These are phyloP conservation scores for Onychorhynchus coronatus DNA, from an alignment of 2,113 vertebrate genomes.

Conservation along the genomic window DNA sequence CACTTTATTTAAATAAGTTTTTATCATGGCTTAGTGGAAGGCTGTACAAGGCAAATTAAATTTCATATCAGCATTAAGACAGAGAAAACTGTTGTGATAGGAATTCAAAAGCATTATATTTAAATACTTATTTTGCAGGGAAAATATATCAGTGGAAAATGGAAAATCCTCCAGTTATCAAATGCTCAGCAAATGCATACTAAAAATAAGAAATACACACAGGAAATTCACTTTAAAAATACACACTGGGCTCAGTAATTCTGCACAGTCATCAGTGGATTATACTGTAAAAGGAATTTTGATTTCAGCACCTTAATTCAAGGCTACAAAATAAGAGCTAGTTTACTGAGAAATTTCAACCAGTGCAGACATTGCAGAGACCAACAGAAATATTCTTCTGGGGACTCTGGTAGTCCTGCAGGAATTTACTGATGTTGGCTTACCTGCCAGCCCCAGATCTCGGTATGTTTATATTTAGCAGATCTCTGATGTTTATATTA, in stretches of 20 bases:
- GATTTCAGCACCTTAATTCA: not conserved
- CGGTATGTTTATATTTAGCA: not conserved
- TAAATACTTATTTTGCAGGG: not conserved
- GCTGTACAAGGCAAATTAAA: not conserved
- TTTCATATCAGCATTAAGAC: not conserved
- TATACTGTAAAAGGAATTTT: not conserved
- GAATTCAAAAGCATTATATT: not conserved
- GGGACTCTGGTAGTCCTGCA: not conserved
- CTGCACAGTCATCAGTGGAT: not conserved
- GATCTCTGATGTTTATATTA: not conserved
- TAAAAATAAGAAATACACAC: not conserved
- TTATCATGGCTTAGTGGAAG: not conserved
- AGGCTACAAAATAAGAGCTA: not conserved
- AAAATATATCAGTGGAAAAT: not conserved
- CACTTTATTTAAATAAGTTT: not conserved
- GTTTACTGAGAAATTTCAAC: not conserved
- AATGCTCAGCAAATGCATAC: not conserved
- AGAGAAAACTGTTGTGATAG: not conserved
- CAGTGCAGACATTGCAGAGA: rapidly evolving
- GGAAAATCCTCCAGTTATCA: not conserved
- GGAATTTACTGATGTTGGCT: not conserved
- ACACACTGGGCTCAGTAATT: not conserved
- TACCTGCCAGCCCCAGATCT: not conserved
- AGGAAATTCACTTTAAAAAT: not conserved
- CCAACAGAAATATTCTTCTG: not conserved